Percentiles rank a stretch among this genome's conserved stretches.
phyloP scores from a whole-genome alignment of 2,113 vertebrate species.

The Osmerus mordax region DNA sequence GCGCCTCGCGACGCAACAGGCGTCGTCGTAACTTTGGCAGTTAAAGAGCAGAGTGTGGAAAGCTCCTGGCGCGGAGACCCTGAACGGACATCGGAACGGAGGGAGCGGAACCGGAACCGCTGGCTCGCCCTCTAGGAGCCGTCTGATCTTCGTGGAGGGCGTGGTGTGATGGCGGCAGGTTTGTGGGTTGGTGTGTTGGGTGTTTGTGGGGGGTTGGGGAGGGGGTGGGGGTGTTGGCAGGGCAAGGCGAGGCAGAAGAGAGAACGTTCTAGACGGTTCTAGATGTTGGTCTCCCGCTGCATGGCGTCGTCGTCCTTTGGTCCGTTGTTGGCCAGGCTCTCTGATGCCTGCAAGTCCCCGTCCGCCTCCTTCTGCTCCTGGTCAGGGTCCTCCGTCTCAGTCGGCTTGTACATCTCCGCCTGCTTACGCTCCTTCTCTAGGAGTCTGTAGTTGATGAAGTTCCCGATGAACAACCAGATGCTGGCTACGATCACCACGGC shows the following conservation, averaged over 20 bases:
- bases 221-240: conserved; percentile 8
- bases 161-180: not conserved
- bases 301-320: conserved; percentile 60
- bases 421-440: conserved; percentile 81
- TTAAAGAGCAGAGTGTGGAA: conserved; percentile 33
- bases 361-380: conserved; percentile 52
- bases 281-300: conserved; percentile 94
- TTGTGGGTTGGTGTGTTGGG: not conserved
- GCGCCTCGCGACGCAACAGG: conserved; percentile 3
- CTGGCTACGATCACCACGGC: conserved; percentile 82
- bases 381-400: conserved; percentile 69
- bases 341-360: conserved; percentile 33
- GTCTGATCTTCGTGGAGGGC: conserved; percentile 30
- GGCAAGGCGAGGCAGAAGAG: no score
- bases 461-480: conserved; percentile 92
- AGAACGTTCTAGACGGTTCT: conserved; percentile 36
- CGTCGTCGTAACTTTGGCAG: conserved; percentile 56
- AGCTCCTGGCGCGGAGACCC: conserved; percentile 6
- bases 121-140: conserved; percentile 30
- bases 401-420: conserved; percentile 67
- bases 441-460: conserved; percentile 91
- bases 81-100: conserved; percentile 7
- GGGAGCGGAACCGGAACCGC: conserved; percentile 23
- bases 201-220: not conserved
- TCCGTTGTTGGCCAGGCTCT: conserved; percentile 53